Conservation (phyloP, 2,888 invertebrate species). For the Idaea aversata region DNA sequence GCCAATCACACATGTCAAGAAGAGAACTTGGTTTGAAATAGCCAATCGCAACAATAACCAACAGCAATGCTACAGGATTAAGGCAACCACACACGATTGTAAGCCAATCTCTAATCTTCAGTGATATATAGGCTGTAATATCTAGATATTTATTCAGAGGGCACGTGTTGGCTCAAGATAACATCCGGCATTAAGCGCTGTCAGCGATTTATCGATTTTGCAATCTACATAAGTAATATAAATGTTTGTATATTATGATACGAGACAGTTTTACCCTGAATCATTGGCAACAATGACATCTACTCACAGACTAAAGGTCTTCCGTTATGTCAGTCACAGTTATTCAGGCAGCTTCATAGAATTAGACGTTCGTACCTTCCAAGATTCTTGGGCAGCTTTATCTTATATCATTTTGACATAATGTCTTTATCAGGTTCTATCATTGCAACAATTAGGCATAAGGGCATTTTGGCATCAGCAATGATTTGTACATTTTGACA, state of each 20-base stretch:
- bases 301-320: background rate
- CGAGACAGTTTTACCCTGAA: background rate
- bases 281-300: background rate
- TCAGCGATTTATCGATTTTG: constrained; percentile 40
- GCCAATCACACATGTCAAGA: background rate
- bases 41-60: background rate
- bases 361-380: too few species aligned
- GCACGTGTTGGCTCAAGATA: constrained; percentile 23
- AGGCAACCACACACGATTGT: background rate
- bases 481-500: too few species aligned
- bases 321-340: background rate
- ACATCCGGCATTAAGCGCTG: constrained; percentile 39
- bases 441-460: too few species aligned
- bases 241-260: background rate
- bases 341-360: too few species aligned
- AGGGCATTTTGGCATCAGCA: too few species aligned
- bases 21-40: background rate
- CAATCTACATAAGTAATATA: background rate
- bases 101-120: constrained; percentile 1
- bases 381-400: too few species aligned
- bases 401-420: too few species aligned
- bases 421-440: too few species aligned
- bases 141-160: constrained; percentile 16
- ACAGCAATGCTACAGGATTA: background rate
- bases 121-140: background rate